Evolutionary conservation across 2,113 vertebrate species (phyloP).

Genomic region (Hemicordylus capensis): DNA sequence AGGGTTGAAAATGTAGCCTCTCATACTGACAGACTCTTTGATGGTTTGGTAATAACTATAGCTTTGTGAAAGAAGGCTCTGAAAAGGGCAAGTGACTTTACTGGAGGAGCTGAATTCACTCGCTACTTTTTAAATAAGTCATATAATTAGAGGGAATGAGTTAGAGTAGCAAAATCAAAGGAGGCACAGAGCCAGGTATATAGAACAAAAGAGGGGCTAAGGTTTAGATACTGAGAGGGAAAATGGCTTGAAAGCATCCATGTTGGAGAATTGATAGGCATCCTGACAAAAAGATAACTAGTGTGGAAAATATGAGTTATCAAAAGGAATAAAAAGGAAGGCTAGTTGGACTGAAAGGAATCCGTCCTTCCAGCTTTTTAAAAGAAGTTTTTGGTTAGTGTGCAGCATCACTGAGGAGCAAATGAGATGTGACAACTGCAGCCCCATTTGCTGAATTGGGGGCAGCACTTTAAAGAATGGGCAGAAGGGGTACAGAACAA

Average conservation of each 20-base stretch:
- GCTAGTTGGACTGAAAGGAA: background rate
- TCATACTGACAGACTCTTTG: background rate
- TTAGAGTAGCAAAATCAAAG: slow-evolving; percentile 5
- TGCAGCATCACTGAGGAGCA: background rate
- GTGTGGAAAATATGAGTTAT: slow-evolving; percentile 11
- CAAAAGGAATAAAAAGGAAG: background rate
- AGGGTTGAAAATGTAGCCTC: slow-evolving; percentile 6
- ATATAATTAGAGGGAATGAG: background rate
- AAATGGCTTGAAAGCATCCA: background rate
- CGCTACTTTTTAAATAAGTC: background rate
- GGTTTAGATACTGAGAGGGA: background rate
- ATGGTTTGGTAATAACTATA: background rate
- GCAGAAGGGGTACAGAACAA: background rate
- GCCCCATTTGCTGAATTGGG: background rate
- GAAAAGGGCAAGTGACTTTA: background rate
- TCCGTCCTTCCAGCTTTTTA: background rate
- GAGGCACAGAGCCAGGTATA: background rate
- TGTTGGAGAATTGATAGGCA: background rate
- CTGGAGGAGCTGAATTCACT: slow-evolving; percentile 1
- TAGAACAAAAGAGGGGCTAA: background rate
- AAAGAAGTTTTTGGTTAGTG: background rate
- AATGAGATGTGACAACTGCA: background rate
- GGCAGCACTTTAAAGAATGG: background rate
- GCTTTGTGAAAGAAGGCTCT: background rate
- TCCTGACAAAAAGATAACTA: background rate